Percentiles rank a stretch among this genome's conserved stretches.
Evolutionary conservation across 1,140 invertebrate genomes (phyloP).

Genomic region (Scaptodrosophila lebanonensis): DNA sequence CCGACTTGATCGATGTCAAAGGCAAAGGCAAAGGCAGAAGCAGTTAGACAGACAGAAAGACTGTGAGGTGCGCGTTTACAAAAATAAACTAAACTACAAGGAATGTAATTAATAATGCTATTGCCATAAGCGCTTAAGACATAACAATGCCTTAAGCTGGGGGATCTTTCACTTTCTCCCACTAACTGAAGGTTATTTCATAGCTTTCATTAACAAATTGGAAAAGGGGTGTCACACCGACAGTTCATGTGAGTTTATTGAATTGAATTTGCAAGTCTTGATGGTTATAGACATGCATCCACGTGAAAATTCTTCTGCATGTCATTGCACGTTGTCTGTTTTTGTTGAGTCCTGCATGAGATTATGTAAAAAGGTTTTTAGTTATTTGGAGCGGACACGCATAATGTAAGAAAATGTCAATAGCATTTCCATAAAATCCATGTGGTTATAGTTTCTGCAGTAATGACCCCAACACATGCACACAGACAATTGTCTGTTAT

Average conservation of each 20-base stretch:
- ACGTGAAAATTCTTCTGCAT: neutral
- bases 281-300: constrained; percentile 17
- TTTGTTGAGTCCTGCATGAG: neutral
- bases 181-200: no score
- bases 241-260: constrained; percentile 12
- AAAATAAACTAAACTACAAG: no score
- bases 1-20: no score
- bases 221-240: neutral
- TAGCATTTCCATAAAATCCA: constrained; percentile 24
- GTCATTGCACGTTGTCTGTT: constrained; percentile 4
- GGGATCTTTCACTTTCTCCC: no score
- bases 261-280: no score
- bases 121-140: no score
- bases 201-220: constrained; percentile 36
- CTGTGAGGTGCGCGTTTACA: no score
- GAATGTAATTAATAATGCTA: no score
- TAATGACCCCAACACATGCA: no score
- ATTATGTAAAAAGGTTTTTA: constrained; percentile 25
- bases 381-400: neutral
- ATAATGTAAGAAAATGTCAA: constrained; percentile 22
- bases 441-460: constrained; percentile 9
- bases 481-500: neutral
- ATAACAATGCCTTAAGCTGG: no score
- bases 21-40: no score
- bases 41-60: no score